phyloP scores from a whole-genome alignment of 2,797 vertebrate genomes.

The Netta rufina region DNA sequence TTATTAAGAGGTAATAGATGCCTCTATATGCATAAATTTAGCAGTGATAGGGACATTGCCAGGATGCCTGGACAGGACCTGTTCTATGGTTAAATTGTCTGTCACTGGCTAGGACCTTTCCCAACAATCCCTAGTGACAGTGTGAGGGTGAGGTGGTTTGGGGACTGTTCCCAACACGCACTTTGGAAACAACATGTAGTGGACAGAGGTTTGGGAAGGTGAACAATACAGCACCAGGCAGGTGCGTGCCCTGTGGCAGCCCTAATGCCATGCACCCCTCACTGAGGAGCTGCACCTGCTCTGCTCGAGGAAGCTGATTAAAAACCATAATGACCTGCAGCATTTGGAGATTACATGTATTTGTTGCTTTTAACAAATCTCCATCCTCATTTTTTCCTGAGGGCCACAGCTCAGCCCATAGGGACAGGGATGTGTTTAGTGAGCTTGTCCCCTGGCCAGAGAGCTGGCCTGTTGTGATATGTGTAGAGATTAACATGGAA shows the following conservation, averaged over 20 bases:
- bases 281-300: rapidly evolving
- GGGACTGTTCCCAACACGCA: background rate
- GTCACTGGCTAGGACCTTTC: background rate
- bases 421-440: background rate
- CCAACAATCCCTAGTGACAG: rapidly evolving
- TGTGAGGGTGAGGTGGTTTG: background rate
- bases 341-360: background rate
- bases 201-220: background rate
- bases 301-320: background rate
- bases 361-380: background rate
- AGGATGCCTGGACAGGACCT: background rate
- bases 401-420: background rate
- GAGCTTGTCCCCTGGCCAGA: background rate
- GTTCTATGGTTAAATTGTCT: background rate
- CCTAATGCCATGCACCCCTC: rapidly evolving
- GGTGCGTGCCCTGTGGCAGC: background rate
- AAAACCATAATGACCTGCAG: background rate
- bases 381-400: background rate
- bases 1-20: background rate
- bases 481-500: background rate
- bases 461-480: background rate
- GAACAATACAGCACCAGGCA: background rate
- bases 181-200: background rate
- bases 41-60: background rate
- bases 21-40: background rate